Evolutionary conservation across 1,140 invertebrate genomes (phyloP).

Genomic region (Musca vetustissima): DNA sequence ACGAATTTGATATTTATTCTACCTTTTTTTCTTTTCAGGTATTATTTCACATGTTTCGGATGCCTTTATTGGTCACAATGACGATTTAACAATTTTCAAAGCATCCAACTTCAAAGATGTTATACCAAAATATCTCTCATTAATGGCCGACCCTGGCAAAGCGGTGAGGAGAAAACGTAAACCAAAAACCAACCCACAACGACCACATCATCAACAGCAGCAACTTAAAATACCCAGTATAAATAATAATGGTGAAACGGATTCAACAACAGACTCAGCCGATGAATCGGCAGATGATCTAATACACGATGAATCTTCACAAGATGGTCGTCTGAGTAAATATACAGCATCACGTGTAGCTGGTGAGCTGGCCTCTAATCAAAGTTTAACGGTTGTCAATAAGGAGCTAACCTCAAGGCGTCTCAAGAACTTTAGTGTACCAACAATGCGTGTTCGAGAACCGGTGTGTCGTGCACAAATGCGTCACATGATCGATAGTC

Average conservation of each 20-base stretch:
- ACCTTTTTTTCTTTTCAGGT: conserved; percentile 29
- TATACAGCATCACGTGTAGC: conserved; percentile 38
- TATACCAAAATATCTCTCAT: conserved; percentile 46
- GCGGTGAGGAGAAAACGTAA: conserved; percentile 32
- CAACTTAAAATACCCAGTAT: neutral
- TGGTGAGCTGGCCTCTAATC: conserved; percentile 40
- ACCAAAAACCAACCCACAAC: conserved; percentile 1
- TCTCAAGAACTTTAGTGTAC: conserved; percentile 39
- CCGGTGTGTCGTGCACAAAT: conserved; percentile 45
- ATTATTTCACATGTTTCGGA: conserved; percentile 49
- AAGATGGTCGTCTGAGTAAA: conserved; percentile 33
- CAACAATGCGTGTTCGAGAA: conserved; percentile 43
- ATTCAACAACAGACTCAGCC: conserved; percentile 32
- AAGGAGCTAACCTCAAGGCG: conserved; percentile 41
- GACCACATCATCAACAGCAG: neutral
- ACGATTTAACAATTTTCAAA: conserved; percentile 49
- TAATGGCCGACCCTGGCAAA: conserved; percentile 49
- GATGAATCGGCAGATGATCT: conserved; percentile 30
- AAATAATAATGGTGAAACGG: conserved; percentile 25
- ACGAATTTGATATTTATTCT: conserved; percentile 1
- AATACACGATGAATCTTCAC: conserved; percentile 28
- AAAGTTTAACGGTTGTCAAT: conserved; percentile 39
- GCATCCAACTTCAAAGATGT: conserved; percentile 41
- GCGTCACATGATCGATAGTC: conserved; percentile 35
- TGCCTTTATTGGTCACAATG: conserved; percentile 43